Conservation (phyloP, 2,113 vertebrate species). For the Willisornis vidua region DNA sequence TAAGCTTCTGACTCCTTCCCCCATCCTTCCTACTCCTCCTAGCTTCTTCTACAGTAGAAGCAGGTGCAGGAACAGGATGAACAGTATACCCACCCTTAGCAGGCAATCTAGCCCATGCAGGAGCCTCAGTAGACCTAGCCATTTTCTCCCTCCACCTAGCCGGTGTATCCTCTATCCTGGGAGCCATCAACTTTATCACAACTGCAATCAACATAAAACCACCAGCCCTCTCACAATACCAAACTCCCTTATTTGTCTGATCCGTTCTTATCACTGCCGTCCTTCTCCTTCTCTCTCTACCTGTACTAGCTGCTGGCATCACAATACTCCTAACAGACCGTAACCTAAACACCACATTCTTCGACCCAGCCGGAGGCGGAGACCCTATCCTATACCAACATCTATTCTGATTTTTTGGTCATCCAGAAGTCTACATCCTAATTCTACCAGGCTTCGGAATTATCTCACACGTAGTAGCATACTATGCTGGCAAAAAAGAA, state of each 20-base stretch:
- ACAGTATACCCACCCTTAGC: accelerated
- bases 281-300: accelerated
- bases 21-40: neutral
- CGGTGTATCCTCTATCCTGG: accelerated
- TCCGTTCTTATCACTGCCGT: neutral
- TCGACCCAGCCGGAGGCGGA: accelerated
- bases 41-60: neutral
- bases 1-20: neutral
- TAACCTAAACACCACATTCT: neutral
- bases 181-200: neutral
- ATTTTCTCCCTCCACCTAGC: neutral
- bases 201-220: neutral
- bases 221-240: neutral
- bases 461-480: accelerated
- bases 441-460: neutral
- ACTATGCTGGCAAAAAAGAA: neutral
- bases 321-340: accelerated
- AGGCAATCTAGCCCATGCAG: accelerated
- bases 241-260: accelerated
- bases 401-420: neutral
- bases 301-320: accelerated
- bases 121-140: neutral
- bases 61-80: accelerated
- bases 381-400: neutral
- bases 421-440: neutral